These are phyloP conservation scores for Sylvia borin DNA, from an alignment of 2,797 vertebrate genomes.

Conservation along the genomic window DNA sequence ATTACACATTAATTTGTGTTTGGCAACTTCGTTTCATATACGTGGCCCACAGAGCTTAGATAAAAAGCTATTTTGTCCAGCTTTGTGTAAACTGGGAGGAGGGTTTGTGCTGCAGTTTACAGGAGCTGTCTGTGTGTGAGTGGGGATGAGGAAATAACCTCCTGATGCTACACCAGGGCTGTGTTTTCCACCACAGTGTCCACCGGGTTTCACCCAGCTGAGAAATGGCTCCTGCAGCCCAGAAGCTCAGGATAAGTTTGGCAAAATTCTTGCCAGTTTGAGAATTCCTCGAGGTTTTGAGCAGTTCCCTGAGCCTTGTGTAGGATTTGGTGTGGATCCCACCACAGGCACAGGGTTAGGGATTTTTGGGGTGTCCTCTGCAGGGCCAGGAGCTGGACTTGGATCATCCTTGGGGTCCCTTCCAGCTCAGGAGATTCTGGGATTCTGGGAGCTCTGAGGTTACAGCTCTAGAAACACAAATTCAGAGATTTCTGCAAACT, in stretches of 20 bases:
- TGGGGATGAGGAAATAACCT: not conserved
- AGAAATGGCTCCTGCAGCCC: not conserved
- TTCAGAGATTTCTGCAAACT: not conserved
- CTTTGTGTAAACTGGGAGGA: slow-evolving; percentile 55
- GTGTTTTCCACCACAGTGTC: not conserved
- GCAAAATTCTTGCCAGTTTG: not conserved
- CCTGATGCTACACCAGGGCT: not conserved
- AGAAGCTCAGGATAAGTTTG: not conserved
- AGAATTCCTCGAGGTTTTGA: not conserved
- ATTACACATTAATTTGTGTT: slow-evolving; percentile 85
- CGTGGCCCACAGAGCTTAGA: slow-evolving; percentile 72
- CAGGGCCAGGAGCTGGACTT: not conserved
- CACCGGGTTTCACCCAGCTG: not conserved
- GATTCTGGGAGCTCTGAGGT: not conserved
- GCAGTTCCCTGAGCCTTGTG: not conserved
- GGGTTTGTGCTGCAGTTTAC: not conserved
- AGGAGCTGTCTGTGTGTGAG: not conserved
- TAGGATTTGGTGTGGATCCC: not conserved
- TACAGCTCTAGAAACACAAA: not conserved
- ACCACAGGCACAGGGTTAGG: not conserved
- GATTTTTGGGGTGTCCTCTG: not conserved
- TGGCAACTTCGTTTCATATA: slow-evolving; percentile 79
- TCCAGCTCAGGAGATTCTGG: not conserved
- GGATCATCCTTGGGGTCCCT: not conserved
- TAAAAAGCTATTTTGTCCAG: slow-evolving; percentile 75